A percentile compares a stretch with the other conserved stretches of the same genome.
Conservation (phyloP, 2,888 invertebrate genomes). For the Odontocerum albicorne region DNA sequence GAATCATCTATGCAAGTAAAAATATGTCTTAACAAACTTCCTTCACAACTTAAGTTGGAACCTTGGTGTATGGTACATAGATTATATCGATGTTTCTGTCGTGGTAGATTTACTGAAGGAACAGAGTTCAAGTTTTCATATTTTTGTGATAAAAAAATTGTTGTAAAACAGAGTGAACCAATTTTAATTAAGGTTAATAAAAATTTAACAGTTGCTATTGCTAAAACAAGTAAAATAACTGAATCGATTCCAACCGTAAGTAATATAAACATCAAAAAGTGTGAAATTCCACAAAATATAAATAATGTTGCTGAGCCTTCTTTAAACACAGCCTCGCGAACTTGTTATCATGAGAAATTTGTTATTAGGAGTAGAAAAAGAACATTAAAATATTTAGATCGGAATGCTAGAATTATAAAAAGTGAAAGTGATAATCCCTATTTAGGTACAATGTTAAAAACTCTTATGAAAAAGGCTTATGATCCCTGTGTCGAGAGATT, state of each 20-base stretch:
- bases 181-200: no score
- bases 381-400: slow-evolving; percentile 29
- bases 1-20: slow-evolving; percentile 39
- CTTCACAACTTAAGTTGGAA: slow-evolving; percentile 51
- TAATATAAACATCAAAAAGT: no score
- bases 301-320: no score
- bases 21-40: slow-evolving; percentile 42
- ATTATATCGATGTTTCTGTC: slow-evolving; percentile 67
- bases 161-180: no score
- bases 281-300: no score
- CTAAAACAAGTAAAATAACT: no score
- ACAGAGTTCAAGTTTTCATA: slow-evolving; percentile 15
- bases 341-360: slow-evolving; percentile 34
- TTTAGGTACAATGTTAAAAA: neutral
- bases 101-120: slow-evolving; percentile 41
- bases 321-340: no score
- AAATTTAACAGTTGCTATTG: no score
- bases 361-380: slow-evolving; percentile 35
- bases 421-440: slow-evolving; percentile 21
- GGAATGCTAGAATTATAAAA: slow-evolving; percentile 33
- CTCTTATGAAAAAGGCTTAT: slow-evolving; percentile 5
- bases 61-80: slow-evolving; percentile 69
- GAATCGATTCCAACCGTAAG: no score
- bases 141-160: no score
- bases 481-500: no score